Evolutionary conservation across 2,797 vertebrate species (phyloP).

Genomic region (Numenius phaeopus): DNA sequence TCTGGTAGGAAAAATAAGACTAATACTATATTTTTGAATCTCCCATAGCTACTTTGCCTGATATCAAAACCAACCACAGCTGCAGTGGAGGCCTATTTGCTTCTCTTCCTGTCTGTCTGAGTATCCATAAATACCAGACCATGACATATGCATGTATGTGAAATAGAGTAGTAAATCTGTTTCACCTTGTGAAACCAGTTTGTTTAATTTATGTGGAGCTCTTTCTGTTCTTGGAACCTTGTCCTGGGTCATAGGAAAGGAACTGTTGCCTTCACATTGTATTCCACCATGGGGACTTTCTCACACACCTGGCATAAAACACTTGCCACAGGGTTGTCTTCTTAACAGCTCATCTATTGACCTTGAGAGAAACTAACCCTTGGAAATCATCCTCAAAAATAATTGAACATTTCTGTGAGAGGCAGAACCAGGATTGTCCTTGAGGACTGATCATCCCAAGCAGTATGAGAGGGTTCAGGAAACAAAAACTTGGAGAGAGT

Average conservation of each 20-base stretch:
- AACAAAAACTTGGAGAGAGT: background rate
- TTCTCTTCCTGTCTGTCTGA: background rate
- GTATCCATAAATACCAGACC: background rate
- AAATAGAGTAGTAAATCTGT: background rate
- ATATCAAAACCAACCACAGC: background rate
- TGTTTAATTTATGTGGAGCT: background rate
- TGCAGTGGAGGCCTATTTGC: background rate
- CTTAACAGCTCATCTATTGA: background rate
- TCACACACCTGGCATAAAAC: background rate
- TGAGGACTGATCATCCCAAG: background rate
- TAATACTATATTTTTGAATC: background rate
- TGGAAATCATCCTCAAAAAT: background rate
- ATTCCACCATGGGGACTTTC: background rate
- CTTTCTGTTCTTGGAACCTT: background rate
- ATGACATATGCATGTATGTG: accelerated
- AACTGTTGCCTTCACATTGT: background rate
- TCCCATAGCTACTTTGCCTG: background rate
- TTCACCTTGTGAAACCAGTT: background rate
- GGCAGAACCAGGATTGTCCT: background rate
- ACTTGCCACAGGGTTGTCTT: background rate
- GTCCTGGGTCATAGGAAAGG: background rate
- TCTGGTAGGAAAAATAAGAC: background rate
- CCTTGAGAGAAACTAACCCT: background rate
- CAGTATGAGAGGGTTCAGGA: background rate
- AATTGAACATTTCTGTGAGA: background rate